These are phyloP conservation scores for Pantherophis vulpinus DNA, from an alignment of 2,797 vertebrate species.

Conservation along the genomic window DNA sequence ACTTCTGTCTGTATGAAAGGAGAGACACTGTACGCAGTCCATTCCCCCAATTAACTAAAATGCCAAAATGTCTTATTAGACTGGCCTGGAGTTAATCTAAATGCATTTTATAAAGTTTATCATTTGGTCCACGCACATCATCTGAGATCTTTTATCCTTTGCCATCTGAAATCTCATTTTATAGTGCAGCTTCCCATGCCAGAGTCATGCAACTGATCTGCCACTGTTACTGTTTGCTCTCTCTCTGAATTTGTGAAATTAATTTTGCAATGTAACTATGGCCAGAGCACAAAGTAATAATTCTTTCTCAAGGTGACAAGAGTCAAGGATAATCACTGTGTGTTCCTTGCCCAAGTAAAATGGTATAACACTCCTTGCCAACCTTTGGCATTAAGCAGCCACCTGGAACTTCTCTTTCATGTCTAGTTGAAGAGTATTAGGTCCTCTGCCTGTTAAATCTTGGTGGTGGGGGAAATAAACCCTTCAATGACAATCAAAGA, in stretches of 20 bases:
- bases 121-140: neutral
- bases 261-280: neutral
- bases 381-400: neutral
- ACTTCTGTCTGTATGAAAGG: neutral
- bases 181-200: neutral
- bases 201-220: neutral
- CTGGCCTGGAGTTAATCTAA: neutral
- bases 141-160: neutral
- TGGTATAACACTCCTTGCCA: neutral
- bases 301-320: constrained; percentile 4
- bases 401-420: neutral
- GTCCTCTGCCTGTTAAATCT: neutral
- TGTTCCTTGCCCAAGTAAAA: constrained; percentile 6
- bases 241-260: neutral
- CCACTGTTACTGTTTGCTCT: neutral
- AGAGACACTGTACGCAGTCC: neutral
- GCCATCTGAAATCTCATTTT: neutral
- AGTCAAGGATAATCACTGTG: constrained; percentile 14
- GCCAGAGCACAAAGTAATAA: neutral
- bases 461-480: neutral
- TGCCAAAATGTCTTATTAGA: neutral
- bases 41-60: neutral
- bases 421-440: neutral
- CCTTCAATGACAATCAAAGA: neutral
- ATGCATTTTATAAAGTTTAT: neutral